phyloP scores from a whole-genome alignment of 2,113 vertebrate species.

The Circaetus cinerascens region DNA sequence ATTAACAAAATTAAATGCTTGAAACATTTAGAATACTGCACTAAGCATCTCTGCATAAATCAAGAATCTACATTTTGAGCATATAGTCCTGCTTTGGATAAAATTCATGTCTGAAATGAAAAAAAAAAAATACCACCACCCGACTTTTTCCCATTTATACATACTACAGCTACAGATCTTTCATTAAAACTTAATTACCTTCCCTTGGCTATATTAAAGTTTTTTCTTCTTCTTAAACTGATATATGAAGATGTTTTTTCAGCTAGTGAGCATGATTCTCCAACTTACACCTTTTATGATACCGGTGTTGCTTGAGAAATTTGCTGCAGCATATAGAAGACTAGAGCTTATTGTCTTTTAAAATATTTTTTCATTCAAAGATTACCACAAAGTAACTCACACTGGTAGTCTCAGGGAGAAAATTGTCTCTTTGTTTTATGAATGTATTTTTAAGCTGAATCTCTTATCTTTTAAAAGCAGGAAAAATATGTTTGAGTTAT shows the following conservation, averaged over 20 bases:
- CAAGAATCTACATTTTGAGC: neutral
- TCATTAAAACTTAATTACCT: neutral
- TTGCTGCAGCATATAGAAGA: slow-evolving; percentile 6
- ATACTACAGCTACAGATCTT: neutral
- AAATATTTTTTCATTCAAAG: slow-evolving; percentile 53
- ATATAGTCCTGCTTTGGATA: neutral
- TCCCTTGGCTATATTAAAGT: neutral
- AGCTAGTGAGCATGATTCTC: slow-evolving; percentile 35
- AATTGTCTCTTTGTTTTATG: slow-evolving; percentile 63
- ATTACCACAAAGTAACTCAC: slow-evolving; percentile 59
- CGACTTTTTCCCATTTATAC: neutral
- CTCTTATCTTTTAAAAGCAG: slow-evolving; percentile 53
- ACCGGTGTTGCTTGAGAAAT: neutral
- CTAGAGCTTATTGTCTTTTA: slow-evolving; percentile 24
- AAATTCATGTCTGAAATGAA: neutral
- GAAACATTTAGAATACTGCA: neutral
- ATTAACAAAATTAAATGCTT: neutral
- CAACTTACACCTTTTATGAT: neutral
- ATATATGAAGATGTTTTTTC: slow-evolving; percentile 2
- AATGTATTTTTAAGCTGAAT: slow-evolving; percentile 71
- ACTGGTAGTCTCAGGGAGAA: slow-evolving; percentile 73
- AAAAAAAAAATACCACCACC: neutral
- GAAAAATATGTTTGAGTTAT: slow-evolving; percentile 32
- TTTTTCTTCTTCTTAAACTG: slow-evolving; percentile 5
- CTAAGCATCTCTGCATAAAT: neutral